Evolutionary conservation across 1,140 invertebrate genomes (phyloP).

Genomic region (Drosophila teissieri): DNA sequence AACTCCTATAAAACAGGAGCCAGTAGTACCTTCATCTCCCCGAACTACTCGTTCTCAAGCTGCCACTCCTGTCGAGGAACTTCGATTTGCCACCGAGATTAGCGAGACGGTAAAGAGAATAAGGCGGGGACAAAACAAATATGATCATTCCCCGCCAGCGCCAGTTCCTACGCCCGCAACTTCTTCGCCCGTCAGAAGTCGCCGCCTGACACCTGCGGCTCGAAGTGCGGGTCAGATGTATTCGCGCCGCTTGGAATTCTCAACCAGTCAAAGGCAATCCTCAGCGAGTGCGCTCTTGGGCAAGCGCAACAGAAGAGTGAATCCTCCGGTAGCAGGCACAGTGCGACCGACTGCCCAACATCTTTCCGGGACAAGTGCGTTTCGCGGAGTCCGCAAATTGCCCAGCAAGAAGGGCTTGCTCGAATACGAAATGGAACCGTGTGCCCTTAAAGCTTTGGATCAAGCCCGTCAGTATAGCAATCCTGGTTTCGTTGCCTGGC

Average conservation of each 20-base stretch:
- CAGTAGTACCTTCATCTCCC: slow-evolving; percentile 29
- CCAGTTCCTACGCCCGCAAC: slow-evolving; percentile 11
- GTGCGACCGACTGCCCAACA: slow-evolving; percentile 19
- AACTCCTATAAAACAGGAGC: slow-evolving; percentile 53
- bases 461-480: slow-evolving; percentile 58
- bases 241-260: slow-evolving; percentile 50
- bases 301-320: slow-evolving; percentile 45
- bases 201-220: slow-evolving; percentile 34
- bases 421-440: slow-evolving; percentile 73
- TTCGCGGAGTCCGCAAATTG: slow-evolving; percentile 67
- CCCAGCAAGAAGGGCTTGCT: slow-evolving; percentile 75
- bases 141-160: slow-evolving; percentile 68
- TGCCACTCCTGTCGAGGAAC: slow-evolving; percentile 71
- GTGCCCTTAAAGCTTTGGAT: slow-evolving; percentile 62
- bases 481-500: slow-evolving; percentile 59
- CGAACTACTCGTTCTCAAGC: slow-evolving; percentile 70
- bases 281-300: slow-evolving; percentile 26
- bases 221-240: slow-evolving; percentile 29
- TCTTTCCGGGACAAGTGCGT: slow-evolving; percentile 12
- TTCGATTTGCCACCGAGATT: slow-evolving; percentile 79
- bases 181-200: slow-evolving; percentile 35
- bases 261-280: slow-evolving; percentile 14
- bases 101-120: slow-evolving; percentile 79
- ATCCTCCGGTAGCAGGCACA: not conserved
- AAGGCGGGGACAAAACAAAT: slow-evolving; percentile 78